phyloP scores from a whole-genome alignment of 2,113 vertebrate genomes.

The Bufo bufo region DNA sequence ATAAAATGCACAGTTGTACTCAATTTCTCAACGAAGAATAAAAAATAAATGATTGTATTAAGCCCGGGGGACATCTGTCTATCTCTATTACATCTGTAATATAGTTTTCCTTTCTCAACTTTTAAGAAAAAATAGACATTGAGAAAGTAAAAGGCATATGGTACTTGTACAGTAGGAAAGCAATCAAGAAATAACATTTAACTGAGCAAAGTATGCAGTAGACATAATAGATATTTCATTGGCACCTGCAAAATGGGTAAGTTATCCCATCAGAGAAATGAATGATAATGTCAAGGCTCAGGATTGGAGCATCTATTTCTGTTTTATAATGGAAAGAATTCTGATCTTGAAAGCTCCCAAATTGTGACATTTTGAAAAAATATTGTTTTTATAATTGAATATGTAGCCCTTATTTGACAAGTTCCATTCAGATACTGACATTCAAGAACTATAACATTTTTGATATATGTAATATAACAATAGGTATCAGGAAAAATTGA shows the following conservation, averaged over 20 bases:
- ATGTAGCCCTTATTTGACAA: neutral
- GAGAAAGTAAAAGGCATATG: neutral
- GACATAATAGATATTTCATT: slow-evolving; percentile 26
- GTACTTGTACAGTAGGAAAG: neutral
- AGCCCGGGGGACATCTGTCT: neutral
- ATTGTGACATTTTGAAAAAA: slow-evolving; percentile 7
- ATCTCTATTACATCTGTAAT: slow-evolving; percentile 4
- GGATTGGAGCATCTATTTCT: neutral
- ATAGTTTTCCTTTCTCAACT: neutral
- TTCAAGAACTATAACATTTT: neutral
- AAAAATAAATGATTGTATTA: slow-evolving; percentile 29
- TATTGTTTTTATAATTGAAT: slow-evolving; percentile 14
- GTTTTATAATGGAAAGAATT: neutral
- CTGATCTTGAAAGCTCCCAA: neutral
- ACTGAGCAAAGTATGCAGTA: slow-evolving; percentile 11
- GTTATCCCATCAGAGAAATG: slow-evolving; percentile 7
- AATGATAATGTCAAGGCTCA: slow-evolving; percentile 17
- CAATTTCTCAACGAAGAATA: neutral
- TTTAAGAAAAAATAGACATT: neutral
- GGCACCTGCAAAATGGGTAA: slow-evolving; percentile 26
- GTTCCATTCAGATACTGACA: neutral
- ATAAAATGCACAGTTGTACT: neutral
- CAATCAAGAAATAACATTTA: slow-evolving; percentile 6
- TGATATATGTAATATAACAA: neutral
- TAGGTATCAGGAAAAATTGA: neutral